Conservation (phyloP, 37 sponge, comb jelly and placozoan species). For the Geodia barretti region DNA sequence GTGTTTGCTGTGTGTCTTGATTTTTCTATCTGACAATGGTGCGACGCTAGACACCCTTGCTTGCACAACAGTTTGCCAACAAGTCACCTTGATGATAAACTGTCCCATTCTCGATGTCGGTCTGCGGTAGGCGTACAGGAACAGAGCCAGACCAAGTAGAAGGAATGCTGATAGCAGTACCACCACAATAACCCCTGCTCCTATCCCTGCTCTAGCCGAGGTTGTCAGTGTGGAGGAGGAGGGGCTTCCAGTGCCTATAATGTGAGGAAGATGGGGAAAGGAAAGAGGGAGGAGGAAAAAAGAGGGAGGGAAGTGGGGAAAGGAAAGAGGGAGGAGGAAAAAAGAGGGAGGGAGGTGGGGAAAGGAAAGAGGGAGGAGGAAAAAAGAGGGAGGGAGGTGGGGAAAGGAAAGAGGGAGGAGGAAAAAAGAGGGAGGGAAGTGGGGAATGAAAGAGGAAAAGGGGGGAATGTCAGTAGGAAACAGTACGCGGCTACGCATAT, state of each 20-base stretch:
- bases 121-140: slow-evolving; percentile 36
- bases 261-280: too few species aligned
- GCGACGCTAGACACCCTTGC: background rate
- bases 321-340: background rate
- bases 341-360: too few species aligned
- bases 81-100: slow-evolving; percentile 62
- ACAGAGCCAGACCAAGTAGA: slow-evolving; percentile 15
- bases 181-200: slow-evolving; percentile 16
- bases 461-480: too few species aligned
- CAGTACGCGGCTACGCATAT: too few species aligned
- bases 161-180: slow-evolving; percentile 2
- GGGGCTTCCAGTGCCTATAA: too few species aligned
- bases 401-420: too few species aligned
- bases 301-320: background rate
- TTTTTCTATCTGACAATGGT: too few species aligned
- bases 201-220: slow-evolving; percentile 27
- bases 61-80: background rate
- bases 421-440: too few species aligned
- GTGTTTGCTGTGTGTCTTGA: too few species aligned
- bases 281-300: background rate
- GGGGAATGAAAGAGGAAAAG: too few species aligned
- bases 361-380: too few species aligned
- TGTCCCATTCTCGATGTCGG: slow-evolving; percentile 44
- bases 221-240: background rate
- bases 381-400: too few species aligned